Conservation (phyloP, 2,888 invertebrate species). For the Drosophila tanythrix region DNA sequence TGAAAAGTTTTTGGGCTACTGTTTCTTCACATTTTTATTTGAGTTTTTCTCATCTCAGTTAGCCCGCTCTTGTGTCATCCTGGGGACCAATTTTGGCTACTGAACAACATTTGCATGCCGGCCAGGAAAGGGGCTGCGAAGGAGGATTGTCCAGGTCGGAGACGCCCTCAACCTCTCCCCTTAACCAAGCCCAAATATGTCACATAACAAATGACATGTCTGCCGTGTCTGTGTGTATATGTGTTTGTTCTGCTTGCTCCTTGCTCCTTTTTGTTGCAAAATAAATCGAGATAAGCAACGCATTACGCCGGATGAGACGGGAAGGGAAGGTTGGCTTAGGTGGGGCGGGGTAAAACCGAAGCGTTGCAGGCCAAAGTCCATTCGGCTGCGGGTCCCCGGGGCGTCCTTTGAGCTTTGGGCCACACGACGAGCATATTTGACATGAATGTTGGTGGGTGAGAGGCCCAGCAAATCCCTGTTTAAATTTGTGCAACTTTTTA, state of each 20-base stretch:
- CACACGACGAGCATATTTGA: not conserved
- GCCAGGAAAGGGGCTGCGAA: not conserved
- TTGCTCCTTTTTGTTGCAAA: slow-evolving; percentile 67
- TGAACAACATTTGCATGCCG: slow-evolving; percentile 65
- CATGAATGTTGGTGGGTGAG: not conserved
- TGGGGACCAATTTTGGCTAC: slow-evolving; percentile 61
- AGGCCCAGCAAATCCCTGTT: slow-evolving; percentile 35
- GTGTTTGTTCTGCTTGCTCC: slow-evolving; percentile 28
- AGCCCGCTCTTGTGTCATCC: slow-evolving; percentile 19
- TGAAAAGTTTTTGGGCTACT: slow-evolving; percentile 64
- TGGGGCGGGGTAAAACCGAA: not conserved
- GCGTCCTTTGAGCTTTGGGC: slow-evolving; percentile 52
- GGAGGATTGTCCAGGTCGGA: slow-evolving; percentile 4
- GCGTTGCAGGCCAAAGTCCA: slow-evolving; percentile 22
- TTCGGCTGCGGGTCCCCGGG: slow-evolving; percentile 68
- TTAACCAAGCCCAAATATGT: slow-evolving; percentile 29
- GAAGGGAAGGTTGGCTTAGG: not conserved
- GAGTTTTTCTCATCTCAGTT: slow-evolving; percentile 34
- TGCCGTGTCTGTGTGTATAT: slow-evolving; percentile 32
- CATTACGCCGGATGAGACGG: slow-evolving; percentile 46
- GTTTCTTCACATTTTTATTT: slow-evolving; percentile 40
- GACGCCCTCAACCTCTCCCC: not conserved
- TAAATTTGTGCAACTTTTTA: slow-evolving; percentile 67
- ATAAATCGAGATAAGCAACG: slow-evolving; percentile 76
- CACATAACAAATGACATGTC: slow-evolving; percentile 73